These are phyloP conservation scores for Varanus komodoensis DNA, from an alignment of 2,113 vertebrate genomes.

Conservation along the genomic window DNA sequence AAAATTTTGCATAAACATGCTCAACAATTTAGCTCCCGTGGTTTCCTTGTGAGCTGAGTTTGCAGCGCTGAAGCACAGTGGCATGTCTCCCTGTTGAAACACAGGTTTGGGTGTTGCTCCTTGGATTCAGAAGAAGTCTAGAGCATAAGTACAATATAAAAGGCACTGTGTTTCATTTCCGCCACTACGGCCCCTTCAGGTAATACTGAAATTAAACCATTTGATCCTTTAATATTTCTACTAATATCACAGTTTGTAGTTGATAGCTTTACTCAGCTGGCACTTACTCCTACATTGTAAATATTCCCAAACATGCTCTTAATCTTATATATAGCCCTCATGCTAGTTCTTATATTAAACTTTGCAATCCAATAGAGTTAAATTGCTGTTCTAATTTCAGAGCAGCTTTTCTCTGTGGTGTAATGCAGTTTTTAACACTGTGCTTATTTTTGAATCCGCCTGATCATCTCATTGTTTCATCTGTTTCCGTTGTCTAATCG, in stretches of 20 bases:
- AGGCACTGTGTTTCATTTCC: neutral
- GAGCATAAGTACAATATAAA: neutral
- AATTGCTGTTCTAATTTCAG: conserved; percentile 74
- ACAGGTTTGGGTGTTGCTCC: conserved; percentile 25
- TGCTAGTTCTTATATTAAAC: conserved; percentile 74
- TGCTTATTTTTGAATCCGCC: conserved; percentile 69
- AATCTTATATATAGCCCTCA: conserved; percentile 55
- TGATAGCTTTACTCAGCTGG: conserved; percentile 30
- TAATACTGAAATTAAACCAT: neutral
- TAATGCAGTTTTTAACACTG: conserved; percentile 62
- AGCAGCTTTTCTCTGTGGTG: conserved; percentile 67
- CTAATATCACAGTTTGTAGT: conserved; percentile 50
- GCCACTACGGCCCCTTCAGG: neutral
- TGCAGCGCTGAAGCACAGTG: neutral
- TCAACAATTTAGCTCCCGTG: neutral
- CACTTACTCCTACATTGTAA: conserved; percentile 41
- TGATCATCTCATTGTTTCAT: conserved; percentile 64
- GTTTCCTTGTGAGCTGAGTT: neutral
- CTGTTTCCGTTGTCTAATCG: conserved; percentile 67
- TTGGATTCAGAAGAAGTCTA: neutral
- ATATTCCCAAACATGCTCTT: conserved; percentile 57
- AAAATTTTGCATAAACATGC: neutral
- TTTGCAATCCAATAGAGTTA: conserved; percentile 73
- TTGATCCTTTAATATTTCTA: conserved; percentile 41
- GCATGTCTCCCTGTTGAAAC: conserved; percentile 13